Conservation (phyloP, 2,113 vertebrate genomes). For the Heteronetta atricapilla region DNA sequence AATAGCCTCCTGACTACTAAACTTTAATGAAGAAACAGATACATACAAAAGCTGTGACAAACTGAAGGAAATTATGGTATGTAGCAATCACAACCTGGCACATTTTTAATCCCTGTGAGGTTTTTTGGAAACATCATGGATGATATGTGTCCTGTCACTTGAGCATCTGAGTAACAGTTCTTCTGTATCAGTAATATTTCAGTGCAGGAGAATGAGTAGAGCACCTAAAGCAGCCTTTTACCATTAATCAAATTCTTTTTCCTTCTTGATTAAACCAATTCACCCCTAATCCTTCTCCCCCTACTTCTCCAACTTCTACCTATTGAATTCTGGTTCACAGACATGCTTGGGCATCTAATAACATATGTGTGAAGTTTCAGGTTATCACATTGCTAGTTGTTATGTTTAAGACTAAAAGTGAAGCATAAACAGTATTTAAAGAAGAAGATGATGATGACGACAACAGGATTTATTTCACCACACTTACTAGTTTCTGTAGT, state of each 20-base stretch:
- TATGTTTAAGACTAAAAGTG: neutral
- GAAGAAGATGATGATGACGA: neutral
- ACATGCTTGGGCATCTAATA: neutral
- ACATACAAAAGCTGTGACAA: neutral
- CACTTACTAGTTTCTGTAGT: neutral
- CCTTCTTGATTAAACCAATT: neutral
- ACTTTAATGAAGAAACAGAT: neutral
- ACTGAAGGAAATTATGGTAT: neutral
- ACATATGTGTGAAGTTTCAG: neutral
- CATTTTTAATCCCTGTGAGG: neutral
- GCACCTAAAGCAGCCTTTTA: neutral
- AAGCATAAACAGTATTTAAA: neutral
- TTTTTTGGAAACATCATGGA: neutral
- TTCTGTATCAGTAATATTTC: neutral
- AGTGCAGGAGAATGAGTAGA: neutral
- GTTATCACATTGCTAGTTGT: neutral
- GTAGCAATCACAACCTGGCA: neutral
- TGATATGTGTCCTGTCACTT: fast-evolving
- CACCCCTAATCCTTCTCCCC: neutral
- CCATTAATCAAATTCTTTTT: fast-evolving
- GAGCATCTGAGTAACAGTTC: neutral
- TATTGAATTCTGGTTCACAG: neutral
- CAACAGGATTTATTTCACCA: neutral
- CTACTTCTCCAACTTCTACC: neutral
- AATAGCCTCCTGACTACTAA: neutral